Conservation (phyloP, 2,113 vertebrate genomes). For the Anhinga rufa region DNA sequence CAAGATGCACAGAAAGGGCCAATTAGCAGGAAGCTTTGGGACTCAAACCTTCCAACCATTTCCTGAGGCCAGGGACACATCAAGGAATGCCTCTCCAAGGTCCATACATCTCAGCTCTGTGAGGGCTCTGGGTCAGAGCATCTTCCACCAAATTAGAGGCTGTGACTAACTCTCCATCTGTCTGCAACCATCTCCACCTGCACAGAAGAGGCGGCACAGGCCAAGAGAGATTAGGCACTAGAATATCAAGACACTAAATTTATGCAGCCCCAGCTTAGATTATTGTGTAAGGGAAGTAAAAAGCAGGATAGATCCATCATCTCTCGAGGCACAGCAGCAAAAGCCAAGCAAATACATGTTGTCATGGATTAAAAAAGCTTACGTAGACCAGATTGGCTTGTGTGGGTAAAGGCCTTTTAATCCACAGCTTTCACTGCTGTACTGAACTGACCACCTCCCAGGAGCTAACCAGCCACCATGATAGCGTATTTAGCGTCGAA, state of each 20-base stretch:
- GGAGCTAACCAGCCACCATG: not conserved
- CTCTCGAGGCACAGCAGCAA: not conserved
- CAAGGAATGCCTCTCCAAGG: not conserved
- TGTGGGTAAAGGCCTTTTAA: not conserved
- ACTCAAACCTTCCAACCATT: not conserved
- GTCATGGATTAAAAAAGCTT: not conserved
- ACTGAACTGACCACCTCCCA: not conserved
- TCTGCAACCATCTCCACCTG: not conserved
- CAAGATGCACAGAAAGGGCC: not conserved
- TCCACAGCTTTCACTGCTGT: too few species aligned
- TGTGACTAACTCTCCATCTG: not conserved
- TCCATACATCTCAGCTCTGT: not conserved
- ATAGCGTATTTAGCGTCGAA: not conserved
- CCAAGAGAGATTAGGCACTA: not conserved
- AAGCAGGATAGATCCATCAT: not conserved
- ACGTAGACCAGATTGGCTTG: not conserved
- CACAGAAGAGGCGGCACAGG: not conserved
- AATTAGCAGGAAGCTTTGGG: not conserved
- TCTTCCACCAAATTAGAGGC: not conserved
- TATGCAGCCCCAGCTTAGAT: not conserved
- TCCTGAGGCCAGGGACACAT: not conserved
- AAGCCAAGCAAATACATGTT: not conserved
- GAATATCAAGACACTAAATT: not conserved
- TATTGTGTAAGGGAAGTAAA: not conserved
- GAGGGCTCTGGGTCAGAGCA: not conserved